A percentile compares a stretch with the other conserved stretches of the same genome.
phyloP scores from a whole-genome alignment of 2,888 invertebrate genomes.

The Hirtodrosophila alboralis region DNA sequence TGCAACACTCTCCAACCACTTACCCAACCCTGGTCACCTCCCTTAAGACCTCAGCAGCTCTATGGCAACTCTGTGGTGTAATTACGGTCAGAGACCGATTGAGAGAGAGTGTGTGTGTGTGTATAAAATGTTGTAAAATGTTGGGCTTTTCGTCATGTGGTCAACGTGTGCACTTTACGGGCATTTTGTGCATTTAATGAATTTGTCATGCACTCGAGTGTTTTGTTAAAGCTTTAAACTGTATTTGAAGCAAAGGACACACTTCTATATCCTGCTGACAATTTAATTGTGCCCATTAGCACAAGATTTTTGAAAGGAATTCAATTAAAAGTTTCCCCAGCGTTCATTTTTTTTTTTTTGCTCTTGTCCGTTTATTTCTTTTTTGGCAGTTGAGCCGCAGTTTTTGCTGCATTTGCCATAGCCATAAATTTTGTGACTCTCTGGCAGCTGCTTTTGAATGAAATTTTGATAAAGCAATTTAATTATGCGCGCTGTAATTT shows the following conservation, averaged over 20 bases:
- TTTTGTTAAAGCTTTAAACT: constrained; percentile 55
- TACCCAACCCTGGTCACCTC: neutral
- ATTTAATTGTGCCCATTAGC: constrained; percentile 67
- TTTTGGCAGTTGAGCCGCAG: neutral
- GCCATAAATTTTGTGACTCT: constrained; percentile 44
- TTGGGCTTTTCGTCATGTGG: constrained; percentile 29
- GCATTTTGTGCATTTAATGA: constrained; percentile 62
- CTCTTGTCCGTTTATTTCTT: constrained; percentile 1
- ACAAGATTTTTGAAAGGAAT: constrained; percentile 68
- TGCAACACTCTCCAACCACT: neutral
- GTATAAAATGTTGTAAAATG: constrained; percentile 61
- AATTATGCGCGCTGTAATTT: constrained; percentile 71
- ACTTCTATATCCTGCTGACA: constrained; percentile 46
- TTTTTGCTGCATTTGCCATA: constrained; percentile 27
- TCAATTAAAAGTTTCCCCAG: constrained; percentile 71
- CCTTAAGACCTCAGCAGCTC: constrained; percentile 1
- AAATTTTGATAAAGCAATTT: constrained; percentile 73
- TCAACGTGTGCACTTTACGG: constrained; percentile 49
- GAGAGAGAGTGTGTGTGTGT: too few species aligned
- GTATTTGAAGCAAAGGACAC: constrained; percentile 16
- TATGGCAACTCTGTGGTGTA: constrained; percentile 59
- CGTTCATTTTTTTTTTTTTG: constrained; percentile 8
- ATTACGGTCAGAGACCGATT: constrained; percentile 71
- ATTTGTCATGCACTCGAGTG: constrained; percentile 63
- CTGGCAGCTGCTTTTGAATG: constrained; percentile 61